Evolutionary conservation across 2,888 invertebrate genomes (phyloP), one percentile per base, ranked within the genome.

Genomic region (Teleiodes luculella): DNA sequence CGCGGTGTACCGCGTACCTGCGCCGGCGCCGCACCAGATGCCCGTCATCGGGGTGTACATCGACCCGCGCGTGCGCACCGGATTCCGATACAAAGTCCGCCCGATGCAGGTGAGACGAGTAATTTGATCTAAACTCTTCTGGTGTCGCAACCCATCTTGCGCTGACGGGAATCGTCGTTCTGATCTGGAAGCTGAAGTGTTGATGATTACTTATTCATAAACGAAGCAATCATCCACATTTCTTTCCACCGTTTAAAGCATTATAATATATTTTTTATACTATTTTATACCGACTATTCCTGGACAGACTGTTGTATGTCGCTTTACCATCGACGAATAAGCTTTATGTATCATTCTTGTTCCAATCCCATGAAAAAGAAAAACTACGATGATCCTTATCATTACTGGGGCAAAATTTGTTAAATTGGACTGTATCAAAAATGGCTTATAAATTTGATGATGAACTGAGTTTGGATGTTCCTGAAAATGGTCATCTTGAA

Each of bases 21-120:
- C 91, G 24, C 85, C 93, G 1, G 90, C 91, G 33, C 82, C 90
- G 5, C 91, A 93, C 66, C 93, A 94, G 75, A 88, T 94, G 74
- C 93, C 94, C 0, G 93, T 92, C 51, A 90, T 93, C 70, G 95
- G 95, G 51, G 92, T 94, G 53, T 94, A 93, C 80, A 91, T 95
- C 63, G 94, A 95, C 82, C 91, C 91, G 54, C 87, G 93, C 54
- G 92, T 95, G 59, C 87, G 93, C 63, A 92, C 94, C 61, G 95
- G 95, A 63, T 95, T 94, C 88, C 90, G 92, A 76, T 95, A 95
- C 90, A 91, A 92, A 82, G 93, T 94, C 60, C 90, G 93, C 70
- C 92, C 93, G 1, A 88, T 94, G 76, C 91, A 92, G 79, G 90
- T 90, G 74, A 89, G 89, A 85, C 65, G 65, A 84, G 74, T 74